Evolutionary conservation across 2,888 invertebrate species (phyloP), one percentile per base, ranked within the genome.

Genomic region (Choreutis nemorana): DNA sequence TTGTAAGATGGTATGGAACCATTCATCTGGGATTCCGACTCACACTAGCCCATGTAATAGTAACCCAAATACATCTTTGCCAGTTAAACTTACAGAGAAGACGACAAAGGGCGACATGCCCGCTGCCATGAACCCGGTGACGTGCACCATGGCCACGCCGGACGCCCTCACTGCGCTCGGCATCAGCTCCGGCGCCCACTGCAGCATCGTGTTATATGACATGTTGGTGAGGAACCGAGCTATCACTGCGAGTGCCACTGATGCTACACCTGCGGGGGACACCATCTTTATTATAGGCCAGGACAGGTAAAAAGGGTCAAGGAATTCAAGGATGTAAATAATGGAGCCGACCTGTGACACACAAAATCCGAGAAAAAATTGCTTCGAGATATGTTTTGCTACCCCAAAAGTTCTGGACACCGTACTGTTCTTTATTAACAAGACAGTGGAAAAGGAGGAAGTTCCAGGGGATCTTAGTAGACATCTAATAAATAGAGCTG

Each of bases 171-270:
- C 55, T 1, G 48, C 42, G 0, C 67, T 67, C 3, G 67, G 66
- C 41, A 68, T 37, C 32, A 63, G 34, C 44, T 67, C 68, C 1
- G 59, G 48, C 5, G 50, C 46, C 42, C 64, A 57, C 42, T 67
- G 67, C 31, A 58, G 48, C 24, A 56, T 44, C 2, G 54, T 44
- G 13, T 52, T 48, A 27, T 57, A 50, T 8, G 61, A 40, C 63
- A 68, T 67, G 48, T 67, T 68, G 33, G 53, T 48, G 37, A 53
- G 50, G 49, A 68, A 65, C 5, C 66, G 54, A 2, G 58, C 52
- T 2, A 44, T 11, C 14, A 60, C 44, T 2, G 66, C 67, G 22
- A 66, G 31, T 0, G 48, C 28, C 6, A 60, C 57, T 14, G 61
- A 56, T 1, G 49, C 42, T 1, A 50, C 31, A 1, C 66, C 68